Evolutionary conservation across 2,888 invertebrate genomes (phyloP).

Genomic region (Leptopterna dolabrata): DNA sequence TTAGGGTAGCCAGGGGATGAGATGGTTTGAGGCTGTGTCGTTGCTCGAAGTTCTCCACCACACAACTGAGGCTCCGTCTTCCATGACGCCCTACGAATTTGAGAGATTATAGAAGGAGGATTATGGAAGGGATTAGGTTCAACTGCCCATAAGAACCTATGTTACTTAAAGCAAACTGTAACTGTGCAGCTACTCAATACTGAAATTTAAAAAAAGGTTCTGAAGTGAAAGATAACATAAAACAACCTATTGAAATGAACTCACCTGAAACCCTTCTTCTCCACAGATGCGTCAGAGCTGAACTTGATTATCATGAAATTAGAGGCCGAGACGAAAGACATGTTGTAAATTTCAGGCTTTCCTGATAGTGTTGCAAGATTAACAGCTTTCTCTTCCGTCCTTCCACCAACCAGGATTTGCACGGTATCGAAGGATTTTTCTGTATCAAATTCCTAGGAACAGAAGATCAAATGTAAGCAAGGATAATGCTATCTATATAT

Average conservation of each 20-base stretch:
- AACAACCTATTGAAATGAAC: background rate
- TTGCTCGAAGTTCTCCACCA: slow-evolving; percentile 88
- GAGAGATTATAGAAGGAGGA: background rate
- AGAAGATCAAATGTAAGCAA: slow-evolving; percentile 55
- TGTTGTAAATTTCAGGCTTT: slow-evolving; percentile 85
- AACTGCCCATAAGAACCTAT: too few species aligned
- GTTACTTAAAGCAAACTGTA: too few species aligned
- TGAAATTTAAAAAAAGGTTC: too few species aligned
- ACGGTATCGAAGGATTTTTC: slow-evolving; percentile 97
- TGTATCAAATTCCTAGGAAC: slow-evolving; percentile 97
- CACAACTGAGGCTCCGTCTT: slow-evolving; percentile 94
- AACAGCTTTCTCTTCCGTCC: slow-evolving; percentile 93
- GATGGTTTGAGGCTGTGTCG: slow-evolving; percentile 87
- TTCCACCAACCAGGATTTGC: slow-evolving; percentile 93
- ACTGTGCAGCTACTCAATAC: too few species aligned
- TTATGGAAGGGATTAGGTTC: too few species aligned
- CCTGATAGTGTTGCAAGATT: slow-evolving; percentile 93
- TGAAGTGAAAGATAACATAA: too few species aligned
- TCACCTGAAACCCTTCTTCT: slow-evolving; percentile 88
- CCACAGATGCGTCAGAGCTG: slow-evolving; percentile 92
- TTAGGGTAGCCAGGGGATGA: slow-evolving; percentile 93
- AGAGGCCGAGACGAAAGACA: slow-evolving; percentile 91
- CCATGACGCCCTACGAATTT: slow-evolving; percentile 80
- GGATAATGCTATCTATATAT: too few species aligned
- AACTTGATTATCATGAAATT: slow-evolving; percentile 99